Evolutionary conservation across 2,888 invertebrate species (phyloP).

Genomic region (Archaeoteleia sp.): DNA sequence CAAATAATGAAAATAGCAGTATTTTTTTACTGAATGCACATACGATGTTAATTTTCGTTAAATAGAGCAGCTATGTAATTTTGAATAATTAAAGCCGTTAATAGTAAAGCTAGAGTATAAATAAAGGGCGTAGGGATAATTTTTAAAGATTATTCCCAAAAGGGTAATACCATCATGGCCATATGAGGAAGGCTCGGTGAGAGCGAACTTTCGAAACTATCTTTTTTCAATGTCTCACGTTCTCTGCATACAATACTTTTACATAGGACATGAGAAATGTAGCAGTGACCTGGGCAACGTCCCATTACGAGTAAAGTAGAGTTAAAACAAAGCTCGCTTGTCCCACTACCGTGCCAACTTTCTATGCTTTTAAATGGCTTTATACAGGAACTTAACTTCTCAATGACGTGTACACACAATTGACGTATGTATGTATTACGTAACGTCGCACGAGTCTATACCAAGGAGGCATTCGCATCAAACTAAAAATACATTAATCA

Average conservation of each 20-base stretch:
- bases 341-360: conserved; percentile 35
- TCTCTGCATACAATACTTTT: conserved; percentile 20
- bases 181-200: conserved; percentile 22
- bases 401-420: conserved; percentile 43
- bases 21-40: too few species aligned
- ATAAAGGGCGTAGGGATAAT: conserved; percentile 20
- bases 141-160: conserved; percentile 44
- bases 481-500: too few species aligned
- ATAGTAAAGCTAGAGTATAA: conserved; percentile 41
- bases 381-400: conserved; percentile 39
- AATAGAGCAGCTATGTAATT: conserved; percentile 24
- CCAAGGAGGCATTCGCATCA: not conserved
- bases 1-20: too few species aligned
- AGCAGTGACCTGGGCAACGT: conserved; percentile 39
- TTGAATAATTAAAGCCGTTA: conserved; percentile 31
- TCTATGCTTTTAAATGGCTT: conserved; percentile 36
- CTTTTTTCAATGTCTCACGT: conserved; percentile 45
- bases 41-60: too few species aligned
- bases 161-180: conserved; percentile 23
- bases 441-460: not conserved
- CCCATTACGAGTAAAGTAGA: conserved; percentile 29
- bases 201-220: conserved; percentile 36
- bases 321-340: conserved; percentile 30
- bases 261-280: conserved; percentile 32
- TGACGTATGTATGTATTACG: conserved; percentile 34